These are phyloP conservation scores for Pogona vitticeps DNA, from an alignment of 2,113 vertebrate genomes.

Conservation along the genomic window DNA sequence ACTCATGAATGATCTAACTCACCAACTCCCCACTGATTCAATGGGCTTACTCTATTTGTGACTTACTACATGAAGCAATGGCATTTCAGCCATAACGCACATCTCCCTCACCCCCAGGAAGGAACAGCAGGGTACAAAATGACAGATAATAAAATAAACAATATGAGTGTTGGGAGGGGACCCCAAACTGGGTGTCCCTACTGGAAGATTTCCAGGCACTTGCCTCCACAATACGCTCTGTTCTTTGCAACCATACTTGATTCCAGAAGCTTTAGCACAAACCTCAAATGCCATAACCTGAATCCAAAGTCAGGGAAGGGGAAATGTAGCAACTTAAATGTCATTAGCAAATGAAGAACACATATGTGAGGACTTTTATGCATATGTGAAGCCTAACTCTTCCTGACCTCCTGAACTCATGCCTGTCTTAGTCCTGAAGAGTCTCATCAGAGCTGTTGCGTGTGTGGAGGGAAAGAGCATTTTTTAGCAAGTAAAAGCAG, in stretches of 20 bases:
- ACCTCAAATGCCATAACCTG: neutral
- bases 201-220: neutral
- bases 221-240: neutral
- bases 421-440: conserved; percentile 63
- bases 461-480: conserved; percentile 49
- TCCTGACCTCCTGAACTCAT: conserved; percentile 58
- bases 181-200: neutral
- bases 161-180: no score
- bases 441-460: conserved; percentile 64
- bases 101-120: neutral
- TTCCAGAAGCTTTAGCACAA: neutral
- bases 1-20: no score
- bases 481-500: conserved; percentile 65
- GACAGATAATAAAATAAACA: neutral
- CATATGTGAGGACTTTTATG: conserved; percentile 34
- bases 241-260: neutral
- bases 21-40: no score
- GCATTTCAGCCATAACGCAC: no score
- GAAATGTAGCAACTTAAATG: neutral
- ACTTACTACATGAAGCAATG: no score
- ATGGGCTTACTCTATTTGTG: no score
- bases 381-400: conserved; percentile 67
- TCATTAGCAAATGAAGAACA: conserved; percentile 32
- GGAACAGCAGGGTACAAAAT: neutral
- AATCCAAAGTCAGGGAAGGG: neutral